Base-by-base conservation (phyloP, 2,888 invertebrate genomes). In the Pristionchus mayeri region DNA sequence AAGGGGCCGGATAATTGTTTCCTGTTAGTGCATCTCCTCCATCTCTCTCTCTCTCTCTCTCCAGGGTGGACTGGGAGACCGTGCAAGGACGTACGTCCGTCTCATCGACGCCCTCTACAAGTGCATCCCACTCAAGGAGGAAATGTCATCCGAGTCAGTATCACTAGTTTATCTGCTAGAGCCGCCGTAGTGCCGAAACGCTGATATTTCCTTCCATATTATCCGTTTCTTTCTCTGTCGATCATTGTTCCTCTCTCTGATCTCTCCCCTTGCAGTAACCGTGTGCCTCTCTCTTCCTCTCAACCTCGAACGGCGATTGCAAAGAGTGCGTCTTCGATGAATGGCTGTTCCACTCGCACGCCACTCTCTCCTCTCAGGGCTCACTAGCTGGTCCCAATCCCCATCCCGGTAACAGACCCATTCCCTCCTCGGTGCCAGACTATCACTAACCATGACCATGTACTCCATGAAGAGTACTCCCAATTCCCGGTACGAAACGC, bases 31-130 rank as follows among this genome's bases (percentile, higher is more conserved):
- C n/a, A n/a, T n/a, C n/a, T n/a, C n/a, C n/a, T n/a, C n/a, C n/a
- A n/a, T n/a, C n/a, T n/a, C n/a, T n/a, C n/a, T n/a, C n/a, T n/a
- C n/a, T n/a, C n/a, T n/a, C n/a, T n/a, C n/a, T n/a, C n/a, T 85
- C 16, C 84, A 87, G 87, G 84, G 84, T 37, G 91, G 90, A 13
- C 85, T 91, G 52, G 91, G 91, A 30, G 91, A 91, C 81, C 87
- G 88, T 0, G 90, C 90, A 27, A 84, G 90, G 44, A 90, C 91
- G 0, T 91, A 89, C 82, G 86, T 89, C 27, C 84, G 89, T 30
- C 85, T 91, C 4, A 71, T 89, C 21, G 86, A 87, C 34, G 88
- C 89, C 6, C 86, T 91, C 52, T 90, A 89, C 81, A 81, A 60
- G 21, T 81, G 79, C n/a, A n/a, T 79, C 9, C 79, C 79, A 21